Evolutionary conservation across 2,113 vertebrate genomes (phyloP), one percentile per base, ranked within the genome.

Genomic region (Ophthalmolycus amberensis): DNA sequence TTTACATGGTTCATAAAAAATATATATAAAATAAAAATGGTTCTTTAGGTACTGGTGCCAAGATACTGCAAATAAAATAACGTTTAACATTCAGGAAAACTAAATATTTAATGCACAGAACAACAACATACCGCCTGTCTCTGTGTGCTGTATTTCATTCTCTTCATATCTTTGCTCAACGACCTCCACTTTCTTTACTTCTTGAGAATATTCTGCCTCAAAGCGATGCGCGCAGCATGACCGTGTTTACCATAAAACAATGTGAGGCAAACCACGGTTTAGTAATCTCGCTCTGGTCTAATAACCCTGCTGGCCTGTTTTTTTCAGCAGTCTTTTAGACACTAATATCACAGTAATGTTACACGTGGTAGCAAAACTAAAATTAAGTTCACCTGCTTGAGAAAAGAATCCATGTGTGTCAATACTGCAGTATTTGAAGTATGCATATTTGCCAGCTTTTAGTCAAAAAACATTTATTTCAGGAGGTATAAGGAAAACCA

Each of bases 41-140:
- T 69, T 68, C 9, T 48, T 64, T n/a, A 8, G n/a, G 46, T 15
- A 38, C 42, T 3, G 56, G 10, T 52, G n/a, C 76, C 56, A 27
- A 71, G 27, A 54, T 32, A 52, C 7, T 25, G 25, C 8, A 29
- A 12, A 64, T 25, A 44, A 50, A 50, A 40, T 6, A 20, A 25
- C 56, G 15, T 56, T 40, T 18, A 38, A 56, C n/a, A 66, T 73
- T 42, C 63, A 34, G 9, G 25, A 72, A 50, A 48, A 34, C 27
- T 22, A 25, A 52, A 64, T 75, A 50, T 50, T 56, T 32, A 6
- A 52, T 77, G 40, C 77, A 58, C 12, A 63, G 50, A 52, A 71
- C 65, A 50, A 29, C 48, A 66, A 0, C 22, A 25, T 65, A 32
- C 50, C 3, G 11, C 29, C 5, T 48, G 44, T 63, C 37, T 56